These are phyloP conservation scores for Sepioteuthis lessoniana DNA, from an alignment of 2,888 invertebrate species.

Conservation along the genomic window DNA sequence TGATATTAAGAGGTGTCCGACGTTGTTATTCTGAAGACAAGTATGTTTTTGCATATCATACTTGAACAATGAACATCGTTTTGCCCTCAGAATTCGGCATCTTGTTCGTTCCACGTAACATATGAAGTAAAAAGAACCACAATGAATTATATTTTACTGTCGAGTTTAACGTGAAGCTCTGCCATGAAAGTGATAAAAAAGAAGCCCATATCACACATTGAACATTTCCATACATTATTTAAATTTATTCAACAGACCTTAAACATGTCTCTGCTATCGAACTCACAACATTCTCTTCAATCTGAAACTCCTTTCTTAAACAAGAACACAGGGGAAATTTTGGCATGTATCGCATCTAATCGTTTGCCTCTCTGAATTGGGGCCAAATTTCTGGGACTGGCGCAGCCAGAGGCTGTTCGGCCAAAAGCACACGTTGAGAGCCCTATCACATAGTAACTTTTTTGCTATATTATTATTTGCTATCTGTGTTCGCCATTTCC, in stretches of 20 bases:
- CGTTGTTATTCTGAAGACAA: too few relatives aligned
- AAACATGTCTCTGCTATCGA: not conserved
- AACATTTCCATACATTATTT: not conserved
- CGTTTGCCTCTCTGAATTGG: constrained; percentile 33
- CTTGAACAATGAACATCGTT: too few relatives aligned
- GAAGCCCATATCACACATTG: not conserved
- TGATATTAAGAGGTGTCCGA: too few relatives aligned
- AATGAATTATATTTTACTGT: too few relatives aligned
- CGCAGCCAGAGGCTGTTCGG: not conserved
- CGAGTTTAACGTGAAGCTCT: too few relatives aligned
- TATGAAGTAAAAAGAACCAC: too few relatives aligned
- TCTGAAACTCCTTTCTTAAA: not conserved
- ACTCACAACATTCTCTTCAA: not conserved
- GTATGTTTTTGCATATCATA: too few relatives aligned
- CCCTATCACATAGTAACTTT: not conserved
- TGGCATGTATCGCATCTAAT: constrained; percentile 20
- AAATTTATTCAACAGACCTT: not conserved
- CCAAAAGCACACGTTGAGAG: constrained; percentile 33
- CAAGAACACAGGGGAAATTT: not conserved
- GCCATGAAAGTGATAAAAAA: not conserved
- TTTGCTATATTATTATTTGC: constrained; percentile 5
- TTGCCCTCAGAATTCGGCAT: too few relatives aligned
- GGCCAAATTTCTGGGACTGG: not conserved
- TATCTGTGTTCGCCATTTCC: constrained; percentile 14
- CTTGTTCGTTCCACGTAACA: too few relatives aligned